A percentile compares a stretch with the other conserved stretches of the same genome.
Conservation (phyloP, 2,888 invertebrate species). For the Spodoptera exigua region DNA sequence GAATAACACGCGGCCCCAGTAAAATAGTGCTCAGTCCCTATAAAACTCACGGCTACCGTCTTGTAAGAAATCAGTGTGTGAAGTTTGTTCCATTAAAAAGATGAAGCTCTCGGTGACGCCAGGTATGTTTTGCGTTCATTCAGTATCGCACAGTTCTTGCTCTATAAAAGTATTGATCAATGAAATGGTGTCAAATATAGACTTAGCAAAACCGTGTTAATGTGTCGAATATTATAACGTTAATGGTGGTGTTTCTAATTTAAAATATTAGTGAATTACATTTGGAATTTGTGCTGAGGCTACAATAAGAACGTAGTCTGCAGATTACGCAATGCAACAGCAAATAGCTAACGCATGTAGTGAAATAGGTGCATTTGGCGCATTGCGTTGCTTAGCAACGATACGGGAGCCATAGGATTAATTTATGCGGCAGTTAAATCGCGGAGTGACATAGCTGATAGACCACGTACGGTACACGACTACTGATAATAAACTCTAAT, state of each 20-base stretch:
- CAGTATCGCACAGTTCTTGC: slow-evolving; percentile 36
- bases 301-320: slow-evolving; percentile 18
- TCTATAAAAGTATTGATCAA: slow-evolving; percentile 72
- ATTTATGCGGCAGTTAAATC: slow-evolving; percentile 40
- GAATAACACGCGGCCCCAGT: slow-evolving; percentile 66
- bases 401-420: slow-evolving; percentile 39
- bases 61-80: slow-evolving; percentile 39
- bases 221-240: slow-evolving; percentile 17
- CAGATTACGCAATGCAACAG: slow-evolving; percentile 59
- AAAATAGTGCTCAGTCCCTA: slow-evolving; percentile 56
- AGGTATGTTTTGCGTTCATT: slow-evolving; percentile 52
- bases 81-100: slow-evolving; percentile 35
- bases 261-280: slow-evolving; percentile 15
- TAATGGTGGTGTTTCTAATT: slow-evolving; percentile 10
- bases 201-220: slow-evolving; percentile 28
- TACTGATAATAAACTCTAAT: slow-evolving; percentile 8
- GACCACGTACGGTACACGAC: slow-evolving; percentile 5
- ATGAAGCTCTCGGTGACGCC: slow-evolving; percentile 44
- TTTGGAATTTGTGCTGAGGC: slow-evolving; percentile 16
- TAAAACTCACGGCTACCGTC: slow-evolving; percentile 23
- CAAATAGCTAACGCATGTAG: slow-evolving; percentile 58
- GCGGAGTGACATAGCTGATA: slow-evolving; percentile 10
- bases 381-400: slow-evolving; percentile 84
- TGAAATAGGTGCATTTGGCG: slow-evolving; percentile 77
- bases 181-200: slow-evolving; percentile 58